phyloP scores from a whole-genome alignment of 2,797 vertebrate genomes.

The Phyllotis vaccarum region DNA sequence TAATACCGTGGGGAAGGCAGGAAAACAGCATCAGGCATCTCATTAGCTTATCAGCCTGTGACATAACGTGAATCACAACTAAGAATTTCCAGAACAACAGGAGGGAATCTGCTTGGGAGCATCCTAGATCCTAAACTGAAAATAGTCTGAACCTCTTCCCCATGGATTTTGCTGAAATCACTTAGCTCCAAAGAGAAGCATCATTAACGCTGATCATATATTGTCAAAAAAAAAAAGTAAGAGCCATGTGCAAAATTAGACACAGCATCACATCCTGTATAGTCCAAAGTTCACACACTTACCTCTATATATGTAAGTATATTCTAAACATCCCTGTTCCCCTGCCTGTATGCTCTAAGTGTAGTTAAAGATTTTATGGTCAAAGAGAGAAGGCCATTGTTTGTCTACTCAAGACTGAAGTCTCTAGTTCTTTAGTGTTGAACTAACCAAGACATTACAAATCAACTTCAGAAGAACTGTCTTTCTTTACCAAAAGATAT shows the following conservation, averaged over 20 bases:
- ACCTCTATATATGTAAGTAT: background rate
- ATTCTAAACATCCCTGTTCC: background rate
- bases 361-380: background rate
- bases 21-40: background rate
- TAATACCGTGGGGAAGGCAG: background rate
- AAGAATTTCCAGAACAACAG: slow-evolving; percentile 12
- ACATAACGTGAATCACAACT: background rate
- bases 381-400: background rate
- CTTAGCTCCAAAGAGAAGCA: slow-evolving; percentile 12
- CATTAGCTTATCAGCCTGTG: background rate
- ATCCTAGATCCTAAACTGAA: background rate
- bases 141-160: slow-evolving; percentile 20
- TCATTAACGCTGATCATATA: background rate
- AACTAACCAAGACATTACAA: slow-evolving; percentile 3
- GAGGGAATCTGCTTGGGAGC: background rate
- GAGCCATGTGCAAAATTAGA: background rate
- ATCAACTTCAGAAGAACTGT: slow-evolving; percentile 28
- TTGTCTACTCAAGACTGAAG: background rate
- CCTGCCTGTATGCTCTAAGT: background rate
- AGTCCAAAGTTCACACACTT: slow-evolving; percentile 4
- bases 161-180: slow-evolving; percentile 60
- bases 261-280: slow-evolving; percentile 43
- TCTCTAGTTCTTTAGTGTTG: background rate
- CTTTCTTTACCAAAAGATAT: slow-evolving; percentile 53
- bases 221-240: background rate